phyloP scores from a whole-genome alignment of 2,888 invertebrate genomes.

The Callinectes sapidus region DNA sequence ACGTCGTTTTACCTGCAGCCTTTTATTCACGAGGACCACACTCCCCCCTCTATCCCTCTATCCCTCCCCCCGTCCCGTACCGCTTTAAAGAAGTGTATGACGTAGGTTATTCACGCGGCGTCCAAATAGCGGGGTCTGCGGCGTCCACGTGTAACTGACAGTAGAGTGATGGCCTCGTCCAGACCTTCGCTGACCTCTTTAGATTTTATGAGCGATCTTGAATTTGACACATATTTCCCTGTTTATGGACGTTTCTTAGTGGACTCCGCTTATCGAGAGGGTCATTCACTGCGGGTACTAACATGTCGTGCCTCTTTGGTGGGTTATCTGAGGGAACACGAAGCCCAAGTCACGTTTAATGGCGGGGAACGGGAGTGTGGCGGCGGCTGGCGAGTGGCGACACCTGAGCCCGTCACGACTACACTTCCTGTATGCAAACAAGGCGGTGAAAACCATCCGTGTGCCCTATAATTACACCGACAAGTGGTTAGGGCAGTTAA shows the following conservation, averaged over 20 bases:
- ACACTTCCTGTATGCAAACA: slow-evolving; percentile 48
- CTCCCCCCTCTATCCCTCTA: not conserved
- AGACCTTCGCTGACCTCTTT: not conserved
- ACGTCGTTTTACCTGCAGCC: not conserved
- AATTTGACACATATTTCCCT: slow-evolving; percentile 11
- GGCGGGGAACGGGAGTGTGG: not conserved
- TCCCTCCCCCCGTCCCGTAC: not conserved
- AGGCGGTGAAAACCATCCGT: slow-evolving; percentile 45
- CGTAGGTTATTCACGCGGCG: not conserved
- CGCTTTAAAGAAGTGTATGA: not conserved
- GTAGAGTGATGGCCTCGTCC: slow-evolving; percentile 10
- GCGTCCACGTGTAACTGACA: slow-evolving; percentile 13
- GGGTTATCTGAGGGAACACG: not conserved
- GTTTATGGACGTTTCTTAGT: slow-evolving; percentile 3
- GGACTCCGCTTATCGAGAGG: not conserved
- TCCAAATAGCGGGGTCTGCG: slow-evolving; percentile 3
- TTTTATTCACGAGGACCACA: not conserved
- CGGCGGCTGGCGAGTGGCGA: not conserved
- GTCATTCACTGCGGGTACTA: not conserved
- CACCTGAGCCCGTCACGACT: not conserved
- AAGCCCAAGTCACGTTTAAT: not conserved
- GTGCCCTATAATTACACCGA: slow-evolving; percentile 50
- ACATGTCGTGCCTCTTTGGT: not conserved
- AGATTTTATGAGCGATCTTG: not conserved
- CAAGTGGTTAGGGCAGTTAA: slow-evolving; percentile 53